phyloP scores from a whole-genome alignment of 2,113 vertebrate genomes.

The Sinocyclocheilus anophthalmus region DNA sequence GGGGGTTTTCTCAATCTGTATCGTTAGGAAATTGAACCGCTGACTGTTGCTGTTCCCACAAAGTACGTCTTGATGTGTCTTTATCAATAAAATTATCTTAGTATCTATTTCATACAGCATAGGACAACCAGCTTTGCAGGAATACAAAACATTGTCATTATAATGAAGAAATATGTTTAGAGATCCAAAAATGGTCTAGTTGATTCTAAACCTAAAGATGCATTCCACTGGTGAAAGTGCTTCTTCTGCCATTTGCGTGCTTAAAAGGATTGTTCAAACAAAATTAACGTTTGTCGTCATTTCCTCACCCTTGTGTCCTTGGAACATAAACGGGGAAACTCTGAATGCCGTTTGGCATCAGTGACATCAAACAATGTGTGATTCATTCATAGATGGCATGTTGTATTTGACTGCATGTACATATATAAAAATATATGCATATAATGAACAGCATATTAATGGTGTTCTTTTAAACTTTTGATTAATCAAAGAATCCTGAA shows the following conservation, averaged over 20 bases:
- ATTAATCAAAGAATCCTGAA: neutral
- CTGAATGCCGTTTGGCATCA: neutral
- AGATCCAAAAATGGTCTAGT: neutral
- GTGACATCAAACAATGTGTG: neutral
- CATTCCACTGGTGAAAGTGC: neutral
- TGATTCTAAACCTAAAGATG: neutral
- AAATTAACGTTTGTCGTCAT: neutral
- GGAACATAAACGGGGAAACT: neutral
- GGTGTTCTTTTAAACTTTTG: neutral
- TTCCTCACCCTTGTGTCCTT: neutral
- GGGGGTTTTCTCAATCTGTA: conserved; percentile 40
- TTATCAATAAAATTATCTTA: conserved; percentile 21
- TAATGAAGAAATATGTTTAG: neutral
- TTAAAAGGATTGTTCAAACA: neutral
- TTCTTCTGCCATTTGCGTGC: neutral
- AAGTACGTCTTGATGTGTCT: neutral
- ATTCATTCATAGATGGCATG: neutral
- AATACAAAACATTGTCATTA: neutral
- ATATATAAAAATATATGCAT: neutral
- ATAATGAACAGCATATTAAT: too few relatives aligned
- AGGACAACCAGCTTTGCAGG: neutral
- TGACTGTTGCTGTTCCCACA: conserved; percentile 5
- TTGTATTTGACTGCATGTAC: neutral
- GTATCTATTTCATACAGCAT: neutral
- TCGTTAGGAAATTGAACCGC: conserved; percentile 12